Evolutionary conservation across 2,797 vertebrate species (phyloP).

Genomic region (Pteropus rufus): DNA sequence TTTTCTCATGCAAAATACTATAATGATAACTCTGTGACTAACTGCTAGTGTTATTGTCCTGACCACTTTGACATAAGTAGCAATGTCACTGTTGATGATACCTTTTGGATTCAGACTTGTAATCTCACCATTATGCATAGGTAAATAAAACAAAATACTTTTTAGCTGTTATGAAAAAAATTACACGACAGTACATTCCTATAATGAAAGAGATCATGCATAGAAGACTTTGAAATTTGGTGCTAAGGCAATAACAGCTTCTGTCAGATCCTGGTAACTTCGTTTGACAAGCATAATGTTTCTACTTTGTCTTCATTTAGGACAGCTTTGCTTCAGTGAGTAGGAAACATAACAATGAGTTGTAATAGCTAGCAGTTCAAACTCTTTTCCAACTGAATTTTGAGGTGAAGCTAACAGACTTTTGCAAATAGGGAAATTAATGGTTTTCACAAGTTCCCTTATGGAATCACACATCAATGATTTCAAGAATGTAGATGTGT

Average conservation of each 20-base stretch:
- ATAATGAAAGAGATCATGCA: conserved; percentile 50
- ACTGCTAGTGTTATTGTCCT: neutral
- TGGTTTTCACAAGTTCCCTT: conserved; percentile 16
- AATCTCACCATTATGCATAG: neutral
- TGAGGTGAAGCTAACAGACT: conserved; percentile 30
- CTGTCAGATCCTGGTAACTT: conserved; percentile 59
- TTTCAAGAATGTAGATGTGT: neutral
- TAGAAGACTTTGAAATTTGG: conserved; percentile 42
- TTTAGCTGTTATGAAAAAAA: neutral
- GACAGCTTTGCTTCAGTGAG: conserved; percentile 55
- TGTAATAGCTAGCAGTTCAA: conserved; percentile 53
- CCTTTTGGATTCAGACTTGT: neutral
- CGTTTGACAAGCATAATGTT: conserved; percentile 67
- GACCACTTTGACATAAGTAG: neutral
- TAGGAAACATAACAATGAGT: conserved; percentile 54
- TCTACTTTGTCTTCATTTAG: conserved; percentile 71
- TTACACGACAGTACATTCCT: neutral
- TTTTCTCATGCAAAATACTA: neutral
- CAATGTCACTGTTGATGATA: neutral
- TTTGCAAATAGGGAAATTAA: conserved; percentile 52
- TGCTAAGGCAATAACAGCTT: conserved; percentile 48
- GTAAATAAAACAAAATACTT: conserved; percentile 46
- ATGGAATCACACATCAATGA: neutral
- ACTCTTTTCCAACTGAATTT: conserved; percentile 34
- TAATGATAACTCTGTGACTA: neutral